These are phyloP conservation scores for Aurelia sp. DNA, from an alignment of 30 jellyfish, hydroid and myxozoan genomes.

Conservation along the genomic window DNA sequence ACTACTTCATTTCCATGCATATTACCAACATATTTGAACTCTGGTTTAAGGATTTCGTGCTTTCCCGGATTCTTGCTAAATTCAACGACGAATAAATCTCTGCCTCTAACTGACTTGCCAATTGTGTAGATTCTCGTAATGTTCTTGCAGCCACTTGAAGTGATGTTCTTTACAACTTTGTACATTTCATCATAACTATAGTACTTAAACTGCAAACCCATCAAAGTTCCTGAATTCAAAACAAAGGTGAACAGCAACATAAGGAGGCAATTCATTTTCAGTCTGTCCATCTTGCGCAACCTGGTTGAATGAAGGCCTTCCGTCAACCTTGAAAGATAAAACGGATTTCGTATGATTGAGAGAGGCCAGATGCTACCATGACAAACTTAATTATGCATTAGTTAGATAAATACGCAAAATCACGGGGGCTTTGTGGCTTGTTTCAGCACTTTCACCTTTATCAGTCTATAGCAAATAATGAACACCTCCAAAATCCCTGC, in stretches of 20 bases:
- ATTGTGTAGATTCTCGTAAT: constrained; percentile 74
- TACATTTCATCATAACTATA: constrained; percentile 41
- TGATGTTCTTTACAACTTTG: constrained; percentile 21
- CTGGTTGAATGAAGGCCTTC: too few species aligned
- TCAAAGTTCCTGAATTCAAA: background rate
- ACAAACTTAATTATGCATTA: too few species aligned
- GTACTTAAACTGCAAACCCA: constrained; percentile 36
- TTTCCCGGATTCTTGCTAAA: constrained; percentile 90
- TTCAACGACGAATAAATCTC: constrained; percentile 80
- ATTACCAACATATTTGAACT: constrained; percentile 94
- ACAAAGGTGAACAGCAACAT: background rate
- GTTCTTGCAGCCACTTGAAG: constrained; percentile 42
- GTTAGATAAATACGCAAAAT: too few species aligned
- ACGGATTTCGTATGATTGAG: too few species aligned
- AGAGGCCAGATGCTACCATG: too few species aligned
- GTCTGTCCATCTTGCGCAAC: too few species aligned
- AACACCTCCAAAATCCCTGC: too few species aligned
- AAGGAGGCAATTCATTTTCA: too few species aligned
- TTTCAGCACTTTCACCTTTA: too few species aligned
- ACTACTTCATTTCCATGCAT: constrained; percentile 97
- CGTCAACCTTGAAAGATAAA: too few species aligned
- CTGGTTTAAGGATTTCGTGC: constrained; percentile 88
- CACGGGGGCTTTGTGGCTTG: too few species aligned
- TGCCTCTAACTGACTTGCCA: constrained; percentile 74
- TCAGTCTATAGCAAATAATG: too few species aligned